Base-by-base conservation (phyloP, 1,140 invertebrate species). In the Gryon sp. region DNA sequence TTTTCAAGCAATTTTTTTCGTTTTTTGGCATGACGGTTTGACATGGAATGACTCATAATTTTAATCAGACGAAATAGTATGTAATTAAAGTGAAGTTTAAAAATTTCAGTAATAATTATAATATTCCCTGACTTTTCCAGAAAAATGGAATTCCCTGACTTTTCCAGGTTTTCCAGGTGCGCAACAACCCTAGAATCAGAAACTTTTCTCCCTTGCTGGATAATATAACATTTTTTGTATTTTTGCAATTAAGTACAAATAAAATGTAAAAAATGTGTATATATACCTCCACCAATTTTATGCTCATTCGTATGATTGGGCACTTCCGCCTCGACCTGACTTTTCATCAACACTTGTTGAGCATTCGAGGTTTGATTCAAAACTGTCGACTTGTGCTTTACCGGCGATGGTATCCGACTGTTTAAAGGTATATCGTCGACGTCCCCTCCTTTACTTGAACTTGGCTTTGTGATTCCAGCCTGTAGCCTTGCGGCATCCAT, bases 251-350 rank as follows among this genome's bases (percentile, higher is more conserved):
- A n/a, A n/a, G n/a, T n/a, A 19, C 7, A 24, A 4, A 24, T 24
- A 24, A 24, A 4, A 24, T 4, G 3, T 48, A 46, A 41, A 38
- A 12, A 30, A 16, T 41, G 16, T 41, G n/a, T 1, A 68, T 22
- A 20, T 4, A 55, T 78, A 88, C 88, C 88, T 86, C 88, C 87
- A 43, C 88, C 88, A 76, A 88, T 89, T 85, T 89, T 89, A 83
- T 88, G 86, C 55, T 89, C 87, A 40, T 82, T 87, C 26, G 82
- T 87, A 50, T 89, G 86, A 79, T 89, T 89, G 16, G 82, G 80
- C 16, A 84, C 57, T 15, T 88, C 88, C 26, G 77, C 62, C 48
- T 89, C 86, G 16, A 78, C 70, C 57, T 84, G 82, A 82, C 34
- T 83, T 76, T 86, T 86, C 5, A 80, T 80, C 57, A 81, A 75